These are phyloP conservation scores for Bombyx huttoni DNA, from an alignment of 2,888 invertebrate genomes.

Conservation along the genomic window DNA sequence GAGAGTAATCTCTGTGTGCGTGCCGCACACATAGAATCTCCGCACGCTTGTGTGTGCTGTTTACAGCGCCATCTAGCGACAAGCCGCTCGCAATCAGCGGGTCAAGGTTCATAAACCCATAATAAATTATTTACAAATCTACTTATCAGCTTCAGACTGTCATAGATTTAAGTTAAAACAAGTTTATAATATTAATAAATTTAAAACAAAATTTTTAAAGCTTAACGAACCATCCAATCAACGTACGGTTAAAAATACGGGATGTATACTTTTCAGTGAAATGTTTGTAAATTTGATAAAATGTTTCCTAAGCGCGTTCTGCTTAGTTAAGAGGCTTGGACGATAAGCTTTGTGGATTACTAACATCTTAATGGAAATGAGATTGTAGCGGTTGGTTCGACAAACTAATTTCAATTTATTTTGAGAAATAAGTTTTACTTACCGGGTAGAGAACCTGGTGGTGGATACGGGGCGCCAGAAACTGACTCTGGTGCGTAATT, in stretches of 20 bases:
- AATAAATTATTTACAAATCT: slow-evolving; percentile 52
- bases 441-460: slow-evolving; percentile 79
- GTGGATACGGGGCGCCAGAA: slow-evolving; percentile 82
- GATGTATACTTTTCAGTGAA: slow-evolving; percentile 14
- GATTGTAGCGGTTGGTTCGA: neutral
- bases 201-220: slow-evolving; percentile 3
- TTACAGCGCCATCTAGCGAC: slow-evolving; percentile 51
- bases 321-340: slow-evolving; percentile 27
- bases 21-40: slow-evolving; percentile 28
- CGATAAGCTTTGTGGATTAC: slow-evolving; percentile 61
- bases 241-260: slow-evolving; percentile 14
- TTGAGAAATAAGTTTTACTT: slow-evolving; percentile 31
- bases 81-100: slow-evolving; percentile 28
- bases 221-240: slow-evolving; percentile 10
- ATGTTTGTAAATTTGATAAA: slow-evolving; percentile 59
- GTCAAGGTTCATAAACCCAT: slow-evolving; percentile 66
- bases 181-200: neutral
- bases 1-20: slow-evolving; percentile 30
- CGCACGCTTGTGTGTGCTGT: slow-evolving; percentile 27
- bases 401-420: neutral
- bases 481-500: slow-evolving; percentile 83
- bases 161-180: slow-evolving; percentile 11
- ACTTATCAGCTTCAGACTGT: slow-evolving; percentile 29
- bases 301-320: slow-evolving; percentile 44
- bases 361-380: slow-evolving; percentile 28